Percentiles rank a stretch among this genome's conserved stretches.
Conservation (phyloP, 2,113 vertebrate species). For the Himantopus leucocephalus region DNA sequence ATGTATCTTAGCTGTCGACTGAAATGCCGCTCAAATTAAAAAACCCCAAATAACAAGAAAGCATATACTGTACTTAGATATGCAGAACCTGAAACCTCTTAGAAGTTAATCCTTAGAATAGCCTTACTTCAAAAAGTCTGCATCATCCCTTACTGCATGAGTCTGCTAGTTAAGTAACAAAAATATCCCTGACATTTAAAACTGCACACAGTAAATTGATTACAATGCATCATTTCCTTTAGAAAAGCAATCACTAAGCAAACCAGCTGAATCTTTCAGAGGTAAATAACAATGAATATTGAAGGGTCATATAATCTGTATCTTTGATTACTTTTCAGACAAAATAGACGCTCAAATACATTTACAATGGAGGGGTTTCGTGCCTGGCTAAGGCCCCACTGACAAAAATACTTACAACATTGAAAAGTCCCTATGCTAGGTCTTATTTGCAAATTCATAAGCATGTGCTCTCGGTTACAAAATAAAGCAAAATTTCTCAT, state of each 20-base stretch:
- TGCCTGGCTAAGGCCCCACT: neutral
- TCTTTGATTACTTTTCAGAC: neutral
- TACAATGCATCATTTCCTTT: slow-evolving; percentile 39
- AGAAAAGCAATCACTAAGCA: slow-evolving; percentile 8
- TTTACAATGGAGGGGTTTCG: neutral
- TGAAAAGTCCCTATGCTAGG: neutral
- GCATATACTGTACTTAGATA: neutral
- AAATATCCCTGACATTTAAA: slow-evolving; percentile 30
- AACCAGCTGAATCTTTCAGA: slow-evolving; percentile 11
- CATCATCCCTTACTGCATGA: neutral
- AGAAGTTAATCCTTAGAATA: slow-evolving; percentile 35
- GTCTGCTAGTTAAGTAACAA: slow-evolving; percentile 7
- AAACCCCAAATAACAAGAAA: neutral
- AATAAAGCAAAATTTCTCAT: neutral
- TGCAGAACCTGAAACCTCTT: slow-evolving; percentile 23
- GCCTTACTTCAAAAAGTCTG: neutral
- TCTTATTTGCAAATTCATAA: neutral
- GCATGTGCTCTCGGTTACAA: neutral
- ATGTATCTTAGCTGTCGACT: neutral
- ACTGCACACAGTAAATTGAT: slow-evolving; percentile 2
- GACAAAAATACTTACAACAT: neutral
- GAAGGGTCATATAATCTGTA: neutral
- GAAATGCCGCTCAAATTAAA: neutral
- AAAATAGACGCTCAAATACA: neutral
- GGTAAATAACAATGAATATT: slow-evolving; percentile 33